These are phyloP conservation scores for Ophiothrix spiculata DNA, from an alignment of 35 echinoderm and acorn worm species.

Conservation along the genomic window DNA sequence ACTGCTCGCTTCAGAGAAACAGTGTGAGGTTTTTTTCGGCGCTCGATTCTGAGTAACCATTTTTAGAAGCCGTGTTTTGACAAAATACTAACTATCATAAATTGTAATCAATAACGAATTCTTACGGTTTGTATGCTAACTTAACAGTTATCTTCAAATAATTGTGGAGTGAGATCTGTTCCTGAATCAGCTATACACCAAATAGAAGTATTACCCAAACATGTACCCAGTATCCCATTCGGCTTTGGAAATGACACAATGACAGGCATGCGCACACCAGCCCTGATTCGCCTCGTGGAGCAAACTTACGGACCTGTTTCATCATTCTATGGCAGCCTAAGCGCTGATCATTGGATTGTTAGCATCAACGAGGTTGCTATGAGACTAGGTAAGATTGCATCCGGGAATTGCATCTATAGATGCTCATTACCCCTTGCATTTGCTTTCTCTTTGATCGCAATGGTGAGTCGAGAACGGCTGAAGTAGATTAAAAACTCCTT, in stretches of 20 bases:
- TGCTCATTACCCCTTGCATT: too few relatives aligned
- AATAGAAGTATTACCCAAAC: neutral
- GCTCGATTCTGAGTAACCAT: too few relatives aligned
- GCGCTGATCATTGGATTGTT: neutral
- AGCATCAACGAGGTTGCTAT: neutral
- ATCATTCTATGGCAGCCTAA: neutral
- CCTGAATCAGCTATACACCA: neutral
- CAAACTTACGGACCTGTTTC: neutral
- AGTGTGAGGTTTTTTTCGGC: too few relatives aligned
- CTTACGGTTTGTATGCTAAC: too few relatives aligned
- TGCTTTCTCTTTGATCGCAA: too few relatives aligned
- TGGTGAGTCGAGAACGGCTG: too few relatives aligned
- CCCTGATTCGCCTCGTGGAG: neutral
- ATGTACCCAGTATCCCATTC: neutral
- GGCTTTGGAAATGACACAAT: neutral
- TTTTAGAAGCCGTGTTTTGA: too few relatives aligned
- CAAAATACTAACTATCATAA: too few relatives aligned
- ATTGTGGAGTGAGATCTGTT: neutral
- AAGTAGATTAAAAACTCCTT: neutral
- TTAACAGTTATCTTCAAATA: neutral
- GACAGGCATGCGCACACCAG: neutral
- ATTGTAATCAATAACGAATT: too few relatives aligned
- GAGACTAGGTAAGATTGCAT: neutral
- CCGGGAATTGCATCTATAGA: neutral
- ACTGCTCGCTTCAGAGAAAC: too few relatives aligned